Evolutionary conservation across 2,888 invertebrate genomes (phyloP), one percentile per base, ranked within the genome.

Genomic region (Crioceris asparagi): DNA sequence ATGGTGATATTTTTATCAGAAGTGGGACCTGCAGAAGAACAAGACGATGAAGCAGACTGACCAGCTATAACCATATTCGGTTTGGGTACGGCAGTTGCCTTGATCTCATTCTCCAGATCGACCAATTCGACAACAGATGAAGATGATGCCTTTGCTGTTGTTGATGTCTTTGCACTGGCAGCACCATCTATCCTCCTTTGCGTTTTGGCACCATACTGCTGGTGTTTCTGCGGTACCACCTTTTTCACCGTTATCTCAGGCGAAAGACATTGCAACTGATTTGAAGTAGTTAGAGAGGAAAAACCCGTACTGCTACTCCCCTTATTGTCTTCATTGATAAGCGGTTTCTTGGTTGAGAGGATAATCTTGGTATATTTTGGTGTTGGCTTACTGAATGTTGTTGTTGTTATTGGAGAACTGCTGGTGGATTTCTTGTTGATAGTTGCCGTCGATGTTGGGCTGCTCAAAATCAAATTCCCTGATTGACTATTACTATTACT

Each of bases 291-390:
- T n/a, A n/a, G n/a, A n/a, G n/a, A n/a, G n/a, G n/a, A n/a, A n/a
- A n/a, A n/a, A n/a, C n/a, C n/a, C n/a, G n/a, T n/a, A n/a, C n/a
- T n/a, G n/a, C n/a, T n/a, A n/a, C n/a, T n/a, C n/a, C n/a, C n/a
- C 33, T 43, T 36, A 17, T 49, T 48, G 11, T 54, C 53, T 17
- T 35, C 23, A 10, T 30, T 43, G 19, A 18, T 36, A n/a, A n/a
- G n/a, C n/a, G n/a, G n/a, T 27, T 45, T 62, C 42, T 69, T 69
- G 2, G 70, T 67, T 19, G 71, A 51, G 42, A 71, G 67, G 39
- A 71, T 70, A 47, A 70, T 70, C 1, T 70, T 68, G 35, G 68
- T 70, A 45, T 71, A 71, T 4, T 54, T 48, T 3, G 46, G 48
- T 12, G 45, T 38, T 19, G 47, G 44, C 23, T 46, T 44, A 7